Base-by-base conservation (phyloP, 1,140 invertebrate genomes). In the Amyelois transitella region DNA sequence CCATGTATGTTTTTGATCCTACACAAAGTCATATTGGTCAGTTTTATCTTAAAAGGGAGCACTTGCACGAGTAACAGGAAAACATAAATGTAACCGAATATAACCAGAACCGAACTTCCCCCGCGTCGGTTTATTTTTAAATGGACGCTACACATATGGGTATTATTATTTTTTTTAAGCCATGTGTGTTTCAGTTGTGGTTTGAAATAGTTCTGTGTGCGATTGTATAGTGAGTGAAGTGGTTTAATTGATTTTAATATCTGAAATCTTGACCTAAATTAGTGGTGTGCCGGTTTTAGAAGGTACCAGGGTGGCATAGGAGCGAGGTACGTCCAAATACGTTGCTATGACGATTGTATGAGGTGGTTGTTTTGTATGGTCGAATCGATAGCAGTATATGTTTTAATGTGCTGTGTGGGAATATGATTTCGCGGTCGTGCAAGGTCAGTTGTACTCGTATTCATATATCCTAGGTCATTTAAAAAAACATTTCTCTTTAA, bases 41-140 rank as follows among this genome's bases (percentile, higher is more conserved):
- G 12, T 14, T n/a, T 6, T 38, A 38, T 38, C 32, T 38, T 38
- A 38, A 45, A 20, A 20, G 18, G 18, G 18, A 6, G 18, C 18
- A 51, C 44, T 51, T 20, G 53, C 58, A n/a, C n/a, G n/a, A n/a
- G n/a, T n/a, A 54, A 55, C 64, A 78, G 79, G 77, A 75, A 77
- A 77, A 75, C 54, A 60, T 54, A 64, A 61, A 66, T 38, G 32
- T 38, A 38, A 38, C 70, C 65, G 73, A 80, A 79, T 80, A 80
- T 77, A 81, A 67, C 69, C 62, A 56, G 63, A 64, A 74, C 71
- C 66, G 53, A 62, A 73, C 73, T 75, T 71, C 69, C 64, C 82
- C 82, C 77, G 75, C 78, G 66, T 75, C 59, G 77, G 72, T 81
- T 73, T 86, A 83, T 83, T 86, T 82, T 81, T 75, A 72, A 69